Evolutionary conservation across 2,888 invertebrate genomes (phyloP).

Genomic region (Eilema depressum): DNA sequence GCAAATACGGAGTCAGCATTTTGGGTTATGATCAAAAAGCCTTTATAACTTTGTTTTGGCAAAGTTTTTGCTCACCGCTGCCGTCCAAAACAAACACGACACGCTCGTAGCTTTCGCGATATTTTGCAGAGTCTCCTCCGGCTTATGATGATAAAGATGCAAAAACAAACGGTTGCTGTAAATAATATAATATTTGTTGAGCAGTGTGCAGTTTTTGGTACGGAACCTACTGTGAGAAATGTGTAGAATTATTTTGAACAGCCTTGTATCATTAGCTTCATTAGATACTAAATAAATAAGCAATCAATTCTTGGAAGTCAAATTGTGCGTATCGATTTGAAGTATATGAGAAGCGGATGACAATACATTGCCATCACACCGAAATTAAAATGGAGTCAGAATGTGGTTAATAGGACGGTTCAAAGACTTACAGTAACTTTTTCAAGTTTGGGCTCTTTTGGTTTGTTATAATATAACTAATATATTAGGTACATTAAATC

Average conservation of each 20-base stretch:
- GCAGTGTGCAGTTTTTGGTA: conserved; percentile 10
- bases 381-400: too few species aligned
- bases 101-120: conserved; percentile 9
- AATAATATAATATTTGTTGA: conserved; percentile 15
- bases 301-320: too few species aligned
- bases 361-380: too few species aligned
- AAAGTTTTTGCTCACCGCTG: conserved; percentile 25
- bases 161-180: conserved; percentile 18
- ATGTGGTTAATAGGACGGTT: too few species aligned
- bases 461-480: too few species aligned
- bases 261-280: neutral
- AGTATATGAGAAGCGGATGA: too few species aligned
- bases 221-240: neutral
- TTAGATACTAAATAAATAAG: too few species aligned
- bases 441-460: too few species aligned
- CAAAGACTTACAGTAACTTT: too few species aligned
- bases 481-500: too few species aligned
- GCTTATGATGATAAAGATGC: conserved; percentile 21
- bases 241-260: neutral
- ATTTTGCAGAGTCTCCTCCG: conserved; percentile 21
- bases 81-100: conserved; percentile 27
- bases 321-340: too few species aligned
- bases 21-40: conserved; percentile 19
- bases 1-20: conserved; percentile 15
- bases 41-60: conserved; percentile 23